These are phyloP conservation scores for Macrotrachela quadricornifera DNA, from an alignment of 1,140 invertebrate genomes.

Conservation along the genomic window DNA sequence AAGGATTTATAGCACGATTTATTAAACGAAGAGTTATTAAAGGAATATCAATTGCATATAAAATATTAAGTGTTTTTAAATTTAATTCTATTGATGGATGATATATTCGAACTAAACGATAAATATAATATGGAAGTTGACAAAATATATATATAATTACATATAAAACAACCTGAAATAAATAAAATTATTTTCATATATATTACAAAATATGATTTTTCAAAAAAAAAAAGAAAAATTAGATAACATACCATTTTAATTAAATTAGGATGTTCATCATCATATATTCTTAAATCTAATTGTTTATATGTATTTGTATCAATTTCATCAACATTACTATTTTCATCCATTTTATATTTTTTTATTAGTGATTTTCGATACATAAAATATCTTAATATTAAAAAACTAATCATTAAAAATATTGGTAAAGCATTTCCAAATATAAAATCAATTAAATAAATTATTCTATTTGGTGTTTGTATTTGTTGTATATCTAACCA, in stretches of 20 bases:
- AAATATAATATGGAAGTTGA: slow-evolving; percentile 6
- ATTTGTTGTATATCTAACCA: not conserved
- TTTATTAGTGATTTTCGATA: too few relatives aligned
- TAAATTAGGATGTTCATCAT: too few relatives aligned
- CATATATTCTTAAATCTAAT: too few relatives aligned
- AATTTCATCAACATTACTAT: too few relatives aligned
- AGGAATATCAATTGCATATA: slow-evolving; percentile 7
- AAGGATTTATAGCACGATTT: slow-evolving; percentile 6
- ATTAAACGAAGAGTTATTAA: not conserved
- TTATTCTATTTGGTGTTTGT: not conserved
- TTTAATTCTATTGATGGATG: not conserved
- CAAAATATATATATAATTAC: slow-evolving; percentile 1
- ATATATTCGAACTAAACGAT: not conserved
- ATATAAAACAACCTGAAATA: slow-evolving; percentile 1
- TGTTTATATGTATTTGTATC: too few relatives aligned
- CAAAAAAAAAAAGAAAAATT: too few relatives aligned
- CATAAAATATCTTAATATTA: not conserved
- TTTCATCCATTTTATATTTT: too few relatives aligned
- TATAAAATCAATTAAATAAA: slow-evolving; percentile 4
- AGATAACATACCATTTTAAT: too few relatives aligned
- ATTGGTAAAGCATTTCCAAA: slow-evolving; percentile 5
- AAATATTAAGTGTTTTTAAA: not conserved
- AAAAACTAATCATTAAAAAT: not conserved
- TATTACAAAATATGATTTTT: too few relatives aligned
- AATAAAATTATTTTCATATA: not conserved